phyloP scores from a whole-genome alignment of 1,140 invertebrate genomes.

The Euura saliciscinereae region DNA sequence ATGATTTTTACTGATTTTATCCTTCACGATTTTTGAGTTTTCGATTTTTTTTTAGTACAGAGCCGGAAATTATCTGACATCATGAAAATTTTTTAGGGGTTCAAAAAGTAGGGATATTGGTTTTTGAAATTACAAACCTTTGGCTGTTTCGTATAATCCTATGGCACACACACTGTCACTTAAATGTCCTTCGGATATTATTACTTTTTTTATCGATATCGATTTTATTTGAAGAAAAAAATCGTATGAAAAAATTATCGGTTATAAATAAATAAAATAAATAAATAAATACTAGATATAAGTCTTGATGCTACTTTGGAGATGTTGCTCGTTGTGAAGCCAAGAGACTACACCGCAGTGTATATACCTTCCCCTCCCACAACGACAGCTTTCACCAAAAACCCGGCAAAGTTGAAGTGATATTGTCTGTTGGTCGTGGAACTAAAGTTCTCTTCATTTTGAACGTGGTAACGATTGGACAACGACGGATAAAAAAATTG shows the following conservation, averaged over 20 bases:
- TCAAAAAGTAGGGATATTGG: no score
- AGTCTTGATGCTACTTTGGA: constrained; percentile 14
- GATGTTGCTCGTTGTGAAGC: constrained; percentile 54
- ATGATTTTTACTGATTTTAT: neutral
- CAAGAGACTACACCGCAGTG: constrained; percentile 49
- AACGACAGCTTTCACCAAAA: constrained; percentile 2
- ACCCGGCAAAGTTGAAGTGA: constrained; percentile 1
- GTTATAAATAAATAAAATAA: constrained; percentile 14
- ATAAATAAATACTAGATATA: constrained; percentile 8
- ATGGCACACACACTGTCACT: constrained; percentile 57
- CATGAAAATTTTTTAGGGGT: no score
- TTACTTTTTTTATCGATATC: constrained; percentile 17
- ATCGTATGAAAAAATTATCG: neutral
- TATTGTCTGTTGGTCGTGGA: neutral
- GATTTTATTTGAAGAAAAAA: neutral
- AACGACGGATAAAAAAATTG: no score
- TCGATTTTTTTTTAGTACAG: no score
- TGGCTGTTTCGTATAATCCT: constrained; percentile 40
- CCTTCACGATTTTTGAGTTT: no score
- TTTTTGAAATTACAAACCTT: no score
- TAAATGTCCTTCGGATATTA: neutral
- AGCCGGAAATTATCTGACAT: no score
- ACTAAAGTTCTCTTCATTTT: neutral
- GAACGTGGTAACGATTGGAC: no score
- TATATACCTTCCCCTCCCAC: constrained; percentile 56